These are phyloP conservation scores for Myotis vivesi DNA, from an alignment of 2,797 vertebrate genomes.

Conservation along the genomic window DNA sequence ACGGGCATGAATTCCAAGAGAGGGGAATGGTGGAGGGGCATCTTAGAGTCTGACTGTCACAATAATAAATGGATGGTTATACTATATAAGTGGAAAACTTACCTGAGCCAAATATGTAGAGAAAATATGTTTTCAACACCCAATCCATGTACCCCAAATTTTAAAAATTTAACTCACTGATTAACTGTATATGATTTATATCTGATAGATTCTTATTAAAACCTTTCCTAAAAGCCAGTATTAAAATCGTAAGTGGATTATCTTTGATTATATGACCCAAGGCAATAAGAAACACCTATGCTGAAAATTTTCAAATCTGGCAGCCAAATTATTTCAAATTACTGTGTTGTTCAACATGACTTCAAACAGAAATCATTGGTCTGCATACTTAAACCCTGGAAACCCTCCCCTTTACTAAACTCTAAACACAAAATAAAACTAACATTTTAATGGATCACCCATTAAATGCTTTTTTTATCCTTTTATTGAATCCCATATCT, in stretches of 20 bases:
- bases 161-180: neutral
- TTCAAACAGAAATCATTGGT: neutral
- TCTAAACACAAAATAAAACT: conserved; percentile 7
- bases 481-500: neutral
- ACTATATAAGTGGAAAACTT: neutral
- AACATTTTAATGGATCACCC: neutral
- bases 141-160: neutral
- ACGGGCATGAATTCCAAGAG: neutral
- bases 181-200: neutral
- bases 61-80: neutral
- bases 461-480: neutral
- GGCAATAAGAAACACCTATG: neutral
- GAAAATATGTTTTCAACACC: neutral
- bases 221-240: neutral
- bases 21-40: neutral
- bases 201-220: neutral
- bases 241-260: neutral
- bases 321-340: conserved; percentile 15
- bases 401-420: neutral
- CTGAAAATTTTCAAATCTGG: neutral
- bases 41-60: neutral
- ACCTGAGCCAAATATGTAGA: neutral
- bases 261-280: neutral
- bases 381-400: neutral
- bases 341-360: neutral